Evolutionary conservation across 2,888 invertebrate genomes (phyloP).

Genomic region (Cosmia pyralina): DNA sequence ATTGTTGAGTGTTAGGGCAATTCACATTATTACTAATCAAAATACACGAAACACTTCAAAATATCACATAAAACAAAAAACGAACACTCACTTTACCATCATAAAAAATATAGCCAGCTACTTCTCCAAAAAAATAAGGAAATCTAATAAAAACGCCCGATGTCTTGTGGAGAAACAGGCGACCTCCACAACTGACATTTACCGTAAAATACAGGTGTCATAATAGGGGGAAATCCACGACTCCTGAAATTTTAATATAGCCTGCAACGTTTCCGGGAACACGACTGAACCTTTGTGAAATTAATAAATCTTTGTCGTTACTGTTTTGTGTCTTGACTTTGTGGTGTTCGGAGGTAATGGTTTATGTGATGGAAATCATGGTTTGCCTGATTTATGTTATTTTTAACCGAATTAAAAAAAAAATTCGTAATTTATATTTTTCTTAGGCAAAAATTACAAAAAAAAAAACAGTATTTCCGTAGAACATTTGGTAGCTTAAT

Average conservation of each 20-base stretch:
- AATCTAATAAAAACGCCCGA: conserved; percentile 48
- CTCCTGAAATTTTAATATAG: conserved; percentile 63
- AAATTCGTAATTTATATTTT: too few species aligned
- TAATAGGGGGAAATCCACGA: conserved; percentile 45
- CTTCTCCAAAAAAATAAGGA: conserved; percentile 33
- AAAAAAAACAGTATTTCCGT: too few species aligned
- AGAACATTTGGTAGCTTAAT: too few species aligned
- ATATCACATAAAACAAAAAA: background rate
- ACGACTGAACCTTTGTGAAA: conserved; percentile 52
- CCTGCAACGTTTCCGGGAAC: conserved; percentile 32
- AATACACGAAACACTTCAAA: background rate
- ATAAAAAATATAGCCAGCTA: conserved; percentile 1
- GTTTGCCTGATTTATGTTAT: too few species aligned
- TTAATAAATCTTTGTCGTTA: conserved; percentile 63
- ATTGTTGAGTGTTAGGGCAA: background rate
- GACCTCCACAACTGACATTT: conserved; percentile 42
- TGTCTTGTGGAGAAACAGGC: conserved; percentile 40
- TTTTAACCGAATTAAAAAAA: too few species aligned
- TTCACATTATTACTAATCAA: background rate
- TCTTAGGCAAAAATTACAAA: too few species aligned
- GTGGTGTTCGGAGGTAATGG: conserved; percentile 1
- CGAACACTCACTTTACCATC: background rate
- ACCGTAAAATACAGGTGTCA: conserved; percentile 54
- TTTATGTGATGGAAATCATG: background rate
- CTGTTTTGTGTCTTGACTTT: conserved; percentile 43